Base-by-base conservation (phyloP, 2,888 invertebrate species). In the Bursaphelenchus okinawaensis region DNA sequence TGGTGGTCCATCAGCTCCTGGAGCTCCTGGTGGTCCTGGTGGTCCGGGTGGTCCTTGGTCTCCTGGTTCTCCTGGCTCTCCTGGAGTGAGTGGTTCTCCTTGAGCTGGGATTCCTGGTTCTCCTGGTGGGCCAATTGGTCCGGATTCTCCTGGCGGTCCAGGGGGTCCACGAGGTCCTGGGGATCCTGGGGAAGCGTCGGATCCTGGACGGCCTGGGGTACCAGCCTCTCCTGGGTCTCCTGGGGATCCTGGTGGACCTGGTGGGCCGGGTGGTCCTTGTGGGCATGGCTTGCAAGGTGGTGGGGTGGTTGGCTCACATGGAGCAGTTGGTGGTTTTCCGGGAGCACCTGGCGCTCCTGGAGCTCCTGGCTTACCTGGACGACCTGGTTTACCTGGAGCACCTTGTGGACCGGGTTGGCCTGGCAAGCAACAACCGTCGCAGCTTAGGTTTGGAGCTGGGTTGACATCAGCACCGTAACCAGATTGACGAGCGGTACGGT, bases 401-500 rank as follows among this genome's bases (percentile, higher is more conserved):
- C 79, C 79, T 27, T 73, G 75, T 56, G 81, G 75, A 69, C 80
- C 80, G 58, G 79, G 79, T 61, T 73, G 76, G 66, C 80, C 77
- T 6, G 76, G 76, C 24, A 79, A 69, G 59, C 79, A 79, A 69
- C 79, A 79, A 50, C 74, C 75, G 51, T 74, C 76, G 65, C 79
- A 79, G 63, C 55, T 74, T n/a, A n/a, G n/a, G n/a, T n/a, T n/a
- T 58, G 73, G 74, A 23, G 75, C 67, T 40, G 73, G 73, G 61
- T 73, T 73, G 24, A 73, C 73, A n/a, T 63, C 78, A 40, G 75
- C 65, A 61, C 79, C 78, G 71, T 80, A 80, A 31, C 77, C 78
- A 52, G 77, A 68, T 68, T 80, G 81, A 76, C 81, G 80, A 63
- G 78, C 72, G 66, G 81, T 81, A 66, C 81, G 74, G 76, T 81